Evolutionary conservation across 2,888 invertebrate genomes (phyloP).

Genomic region (Noctua janthe): DNA sequence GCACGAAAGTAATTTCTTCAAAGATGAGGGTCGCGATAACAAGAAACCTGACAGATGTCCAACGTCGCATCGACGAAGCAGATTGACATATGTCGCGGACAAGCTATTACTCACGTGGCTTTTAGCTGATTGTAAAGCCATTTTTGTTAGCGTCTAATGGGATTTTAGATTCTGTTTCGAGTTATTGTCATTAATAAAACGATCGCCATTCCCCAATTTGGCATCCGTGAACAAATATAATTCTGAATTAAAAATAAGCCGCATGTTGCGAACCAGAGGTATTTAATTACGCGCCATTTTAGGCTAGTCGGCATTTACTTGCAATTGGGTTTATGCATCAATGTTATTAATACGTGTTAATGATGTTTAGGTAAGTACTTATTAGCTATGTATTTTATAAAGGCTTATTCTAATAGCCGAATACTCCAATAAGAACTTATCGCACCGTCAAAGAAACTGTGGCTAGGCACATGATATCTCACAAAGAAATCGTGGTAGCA

Average conservation of each 20-base stretch:
- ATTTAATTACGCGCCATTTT: conserved; percentile 9
- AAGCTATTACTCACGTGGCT: conserved; percentile 59
- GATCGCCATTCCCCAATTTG: not conserved
- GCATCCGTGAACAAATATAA: not conserved
- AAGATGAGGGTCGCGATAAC: conserved; percentile 85
- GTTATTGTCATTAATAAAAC: not conserved
- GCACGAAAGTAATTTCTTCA: conserved; percentile 83
- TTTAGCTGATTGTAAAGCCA: conserved; percentile 66
- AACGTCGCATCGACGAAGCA: conserved; percentile 73
- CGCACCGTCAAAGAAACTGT: conserved; percentile 50
- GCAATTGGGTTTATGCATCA: conserved; percentile 13
- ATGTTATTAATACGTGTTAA: conserved; percentile 26
- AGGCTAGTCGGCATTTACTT: conserved; percentile 1
- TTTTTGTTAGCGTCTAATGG: conserved; percentile 29
- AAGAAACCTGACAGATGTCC: conserved; percentile 83
- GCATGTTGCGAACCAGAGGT: not conserved
- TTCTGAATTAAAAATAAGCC: not conserved
- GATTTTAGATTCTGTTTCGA: not conserved
- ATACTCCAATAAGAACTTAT: conserved; percentile 56
- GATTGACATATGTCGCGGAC: conserved; percentile 80
- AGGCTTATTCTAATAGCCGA: conserved; percentile 39
- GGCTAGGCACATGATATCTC: conserved; percentile 50
- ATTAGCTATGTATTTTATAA: conserved; percentile 2
- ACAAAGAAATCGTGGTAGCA: conserved; percentile 57
- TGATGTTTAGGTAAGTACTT: conserved; percentile 3